Evolutionary conservation across 2,888 invertebrate species (phyloP), one percentile per base, ranked within the genome.

Genomic region (Ichneumoninae sp.): DNA sequence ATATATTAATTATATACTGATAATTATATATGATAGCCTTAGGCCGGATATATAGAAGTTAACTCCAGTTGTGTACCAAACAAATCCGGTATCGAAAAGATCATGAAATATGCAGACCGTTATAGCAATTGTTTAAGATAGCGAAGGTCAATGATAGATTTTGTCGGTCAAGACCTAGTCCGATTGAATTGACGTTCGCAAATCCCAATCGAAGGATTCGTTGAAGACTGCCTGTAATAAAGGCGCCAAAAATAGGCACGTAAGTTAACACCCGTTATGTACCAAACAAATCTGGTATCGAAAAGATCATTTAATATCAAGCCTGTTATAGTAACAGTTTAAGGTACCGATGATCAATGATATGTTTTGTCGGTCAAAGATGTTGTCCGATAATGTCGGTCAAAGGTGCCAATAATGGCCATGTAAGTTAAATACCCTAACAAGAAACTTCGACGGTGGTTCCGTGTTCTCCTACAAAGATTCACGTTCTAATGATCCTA

Each of bases 401-500:
- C 1, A 57, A 57, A 3, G 10, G 54, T 19, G 22, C 54, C 54
- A 16, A 60, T 5, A 33, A 30, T 60, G 13, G 60, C 13, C 6
- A 33, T 16, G 13, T 47, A 47, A 47, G 4, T 13, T 62, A 33
- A 33, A 33, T 62, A 26, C 62, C 60, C 16, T 16, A 16, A 6
- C 5, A 30, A 62, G 7, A 40, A 26, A 44, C 40, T 13, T 57
- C 10, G 6, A 19, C 16, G 40, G 33, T 33, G 10, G 13, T 74
- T 52, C 16, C n/a, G 2, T 16, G 8, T 65, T 75, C 36, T 40
- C 16, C 22, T 33, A 44, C 26, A 52, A 44, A 50, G 60, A 60
- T 80, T 65, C 47, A 70, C 66, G n/a, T 50, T 36, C 60, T 50
- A 50, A 66, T 30, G 69, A 79, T 83, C 44, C 22, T 1, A 60